A percentile compares a stretch with the other conserved stretches of the same genome.
Conservation (phyloP, 2,888 invertebrate species). For the Drosophila anomelani region DNA sequence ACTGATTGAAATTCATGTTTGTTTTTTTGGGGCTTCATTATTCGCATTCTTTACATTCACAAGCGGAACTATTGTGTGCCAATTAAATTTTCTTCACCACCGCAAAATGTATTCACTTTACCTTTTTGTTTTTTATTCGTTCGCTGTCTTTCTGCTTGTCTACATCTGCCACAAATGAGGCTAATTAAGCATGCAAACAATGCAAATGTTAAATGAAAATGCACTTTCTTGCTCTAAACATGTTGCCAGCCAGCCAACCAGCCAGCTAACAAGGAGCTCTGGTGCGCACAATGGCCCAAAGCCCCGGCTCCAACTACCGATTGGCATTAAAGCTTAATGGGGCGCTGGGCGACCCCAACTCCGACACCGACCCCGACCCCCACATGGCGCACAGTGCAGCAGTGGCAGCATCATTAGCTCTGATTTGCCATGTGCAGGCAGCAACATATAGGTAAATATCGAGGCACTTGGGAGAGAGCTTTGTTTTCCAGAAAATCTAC, state of each 20-base stretch:
- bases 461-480: slow-evolving; percentile 6
- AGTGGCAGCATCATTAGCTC: slow-evolving; percentile 50
- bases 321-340: slow-evolving; percentile 69
- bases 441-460: slow-evolving; percentile 8
- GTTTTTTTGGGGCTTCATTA: slow-evolving; percentile 9
- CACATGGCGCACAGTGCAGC: slow-evolving; percentile 33
- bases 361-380: slow-evolving; percentile 14
- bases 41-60: background rate
- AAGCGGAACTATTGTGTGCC: background rate
- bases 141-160: slow-evolving; percentile 6
- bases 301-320: slow-evolving; percentile 32
- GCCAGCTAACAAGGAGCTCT: slow-evolving; percentile 9
- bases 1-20: slow-evolving; percentile 7
- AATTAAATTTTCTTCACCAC: background rate
- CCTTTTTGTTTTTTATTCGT: background rate
- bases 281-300: slow-evolving; percentile 14
- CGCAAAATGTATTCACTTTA: slow-evolving; percentile 3
- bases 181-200: slow-evolving; percentile 62
- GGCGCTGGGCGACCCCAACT: slow-evolving; percentile 37
- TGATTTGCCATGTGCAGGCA: slow-evolving; percentile 30
- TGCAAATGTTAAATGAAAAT: slow-evolving; percentile 47
- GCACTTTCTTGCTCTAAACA: slow-evolving; percentile 39
- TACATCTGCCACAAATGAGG: slow-evolving; percentile 26
- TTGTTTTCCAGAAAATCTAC: slow-evolving; percentile 2
- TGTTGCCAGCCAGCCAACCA: slow-evolving; percentile 33